Base-by-base conservation (phyloP, 2,113 vertebrate species). In the Acrocephalus arundinaceus region DNA sequence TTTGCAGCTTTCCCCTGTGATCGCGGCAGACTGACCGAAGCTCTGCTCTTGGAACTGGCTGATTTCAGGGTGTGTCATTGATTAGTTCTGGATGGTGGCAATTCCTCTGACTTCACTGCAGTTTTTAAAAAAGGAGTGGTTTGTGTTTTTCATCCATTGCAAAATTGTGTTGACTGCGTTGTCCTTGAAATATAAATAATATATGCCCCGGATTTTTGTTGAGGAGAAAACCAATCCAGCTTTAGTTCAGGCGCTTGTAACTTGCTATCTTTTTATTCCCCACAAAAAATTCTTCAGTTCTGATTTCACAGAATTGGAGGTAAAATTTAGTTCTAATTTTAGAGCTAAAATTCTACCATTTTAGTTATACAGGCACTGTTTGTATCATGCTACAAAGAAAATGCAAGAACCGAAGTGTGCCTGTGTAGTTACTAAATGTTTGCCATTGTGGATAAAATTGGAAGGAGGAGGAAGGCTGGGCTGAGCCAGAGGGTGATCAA, bases 1-100 rank as follows among this genome's bases (percentile, higher is more conserved):
- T 95, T 78, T 46, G 72, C 90, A 87, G 85, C 82, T 90, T 93
- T 96, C n/a, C 48, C 41, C 13, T 79, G 16, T 3, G 39, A 92
- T 70, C 58, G 17, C 4, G 2, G 57, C 63, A 81, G 65, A 20
- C 65, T 43, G 49, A 75, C 92, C 58, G 8, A 65, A 96, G 76
- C 68, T 86, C 61, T 92, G 68, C 61, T 74, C 48, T 92, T 8
- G 24, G 61, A 87, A 76, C 84, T 92, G 92, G 65, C 68, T 86
- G 85, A 78, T 89, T 95, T 96, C 80, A 88, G 90, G 85, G 90
- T 78, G 89, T 92, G 83, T 95, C 87, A 92, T 93, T 89, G 88
- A 86, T 95, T 96, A 78, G 94, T 93, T 94, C 88, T 96, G 95
- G 94, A 84, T 25, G 31, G 71, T 63, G 39, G 61, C 72, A 88